Percentiles rank a stretch among this genome's conserved stretches.
Conservation (phyloP, 2,888 invertebrate species). For the Brenthis hecate region DNA sequence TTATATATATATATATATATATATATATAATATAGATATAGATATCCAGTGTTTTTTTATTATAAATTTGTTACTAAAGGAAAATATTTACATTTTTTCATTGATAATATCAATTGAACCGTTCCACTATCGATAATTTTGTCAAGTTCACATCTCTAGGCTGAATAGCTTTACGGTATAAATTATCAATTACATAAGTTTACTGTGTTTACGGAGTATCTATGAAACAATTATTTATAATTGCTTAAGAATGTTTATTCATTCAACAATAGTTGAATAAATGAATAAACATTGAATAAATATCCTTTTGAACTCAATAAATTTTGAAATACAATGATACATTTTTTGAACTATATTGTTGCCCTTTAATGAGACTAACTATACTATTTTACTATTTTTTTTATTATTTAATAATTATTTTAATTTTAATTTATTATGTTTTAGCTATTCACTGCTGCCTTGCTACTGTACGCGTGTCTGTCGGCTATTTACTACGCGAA, state of each 20-base stretch:
- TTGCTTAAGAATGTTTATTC: slow-evolving; percentile 7
- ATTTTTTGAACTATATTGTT: neutral
- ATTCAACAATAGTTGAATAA: neutral
- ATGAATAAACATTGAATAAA: no score
- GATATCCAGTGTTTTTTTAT: neutral
- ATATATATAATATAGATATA: no score
- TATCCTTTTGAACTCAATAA: no score
- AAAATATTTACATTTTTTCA: neutral
- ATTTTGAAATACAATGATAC: neutral
- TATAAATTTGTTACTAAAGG: neutral
- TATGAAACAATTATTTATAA: slow-evolving; percentile 11
- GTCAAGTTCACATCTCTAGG: slow-evolving; percentile 38
- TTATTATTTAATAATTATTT: neutral
- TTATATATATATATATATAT: no score
- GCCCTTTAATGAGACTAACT: neutral
- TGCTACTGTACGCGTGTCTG: slow-evolving; percentile 91
- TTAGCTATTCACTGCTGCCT: slow-evolving; percentile 90
- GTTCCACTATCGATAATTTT: slow-evolving; percentile 10
- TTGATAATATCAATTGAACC: neutral
- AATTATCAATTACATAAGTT: slow-evolving; percentile 39
- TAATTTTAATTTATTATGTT: slow-evolving; percentile 46
- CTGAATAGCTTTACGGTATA: slow-evolving; percentile 35
- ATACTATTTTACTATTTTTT: neutral
- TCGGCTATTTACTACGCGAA: slow-evolving; percentile 94
- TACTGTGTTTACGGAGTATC: slow-evolving; percentile 21